Conservation (phyloP, 2,113 vertebrate genomes). For the Salvator merianae region DNA sequence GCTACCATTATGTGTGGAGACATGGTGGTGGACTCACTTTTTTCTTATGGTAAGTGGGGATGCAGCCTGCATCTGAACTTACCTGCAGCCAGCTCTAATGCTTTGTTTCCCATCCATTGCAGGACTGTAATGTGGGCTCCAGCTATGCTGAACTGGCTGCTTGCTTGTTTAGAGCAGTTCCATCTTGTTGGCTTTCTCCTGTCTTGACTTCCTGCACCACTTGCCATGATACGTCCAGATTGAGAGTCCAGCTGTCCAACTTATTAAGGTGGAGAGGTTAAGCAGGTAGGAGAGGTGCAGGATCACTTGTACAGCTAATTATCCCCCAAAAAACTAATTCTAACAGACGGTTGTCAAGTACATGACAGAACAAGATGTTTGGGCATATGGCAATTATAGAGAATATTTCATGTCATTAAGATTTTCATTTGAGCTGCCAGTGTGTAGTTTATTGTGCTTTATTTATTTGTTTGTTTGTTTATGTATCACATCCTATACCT, state of each 20-base stretch:
- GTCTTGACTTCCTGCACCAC: neutral
- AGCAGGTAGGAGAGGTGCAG: too few relatives aligned
- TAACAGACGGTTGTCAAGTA: neutral
- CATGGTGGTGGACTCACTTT: too few relatives aligned
- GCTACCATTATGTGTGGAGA: too few relatives aligned
- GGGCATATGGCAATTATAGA: neutral
- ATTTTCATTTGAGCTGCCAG: neutral
- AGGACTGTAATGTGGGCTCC: too few relatives aligned
- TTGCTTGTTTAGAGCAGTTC: neutral
- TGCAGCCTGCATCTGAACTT: neutral
- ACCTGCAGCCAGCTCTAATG: neutral
- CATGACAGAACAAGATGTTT: neutral
- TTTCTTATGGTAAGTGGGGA: too few relatives aligned
- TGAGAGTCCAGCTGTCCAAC: neutral
- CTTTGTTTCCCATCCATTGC: neutral
- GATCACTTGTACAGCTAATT: neutral
- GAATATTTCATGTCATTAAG: neutral
- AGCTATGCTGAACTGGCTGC: neutral
- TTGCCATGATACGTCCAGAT: neutral
- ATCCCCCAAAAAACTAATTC: too few relatives aligned
- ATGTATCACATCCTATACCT: too few relatives aligned
- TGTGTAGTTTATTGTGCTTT: neutral
- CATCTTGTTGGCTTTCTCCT: neutral
- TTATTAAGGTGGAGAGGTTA: too few relatives aligned
- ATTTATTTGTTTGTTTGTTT: too few relatives aligned